Evolutionary conservation across 2,797 vertebrate species (phyloP), one percentile per base, ranked within the genome.

Genomic region (Molothrus ater): DNA sequence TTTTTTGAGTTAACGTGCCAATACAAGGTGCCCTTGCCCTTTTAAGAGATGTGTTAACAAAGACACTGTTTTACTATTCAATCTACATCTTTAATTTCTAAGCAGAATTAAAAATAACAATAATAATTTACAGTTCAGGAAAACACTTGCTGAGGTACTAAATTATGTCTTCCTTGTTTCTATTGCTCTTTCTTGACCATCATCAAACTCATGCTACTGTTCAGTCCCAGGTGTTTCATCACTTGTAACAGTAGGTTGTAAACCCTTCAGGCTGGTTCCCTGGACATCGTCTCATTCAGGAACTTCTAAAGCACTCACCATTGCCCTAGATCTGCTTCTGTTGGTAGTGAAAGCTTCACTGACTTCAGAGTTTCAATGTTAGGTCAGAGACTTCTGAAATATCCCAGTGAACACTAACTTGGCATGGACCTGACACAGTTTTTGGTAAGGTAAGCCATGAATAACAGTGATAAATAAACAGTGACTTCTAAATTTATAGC

Each of bases 21-120:
- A 29, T 32, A 61, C 6, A 81, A 53, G 14, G 12, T 71, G 8
- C 3, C 7, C 14, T 6, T 0, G 1, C 4, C 3, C 4, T 76
- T 90, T 73, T 48, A 74, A 61, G 38, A 31, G 3, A 32, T 18
- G 6, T 17, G 7, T 66, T 84, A 68, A 57, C 14, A 64, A 47
- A 29, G 28, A 54, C 6, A 6, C 3, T 56, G 7, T 42, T 89
- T 80, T 22, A 75, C 4, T 43, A 17, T 9, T 48, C 8, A 21
- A 11, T 72, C 19, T 42, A 20, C 14, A 25, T 40, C 16, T 80
- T 81, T 86, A 31, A 60, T 82, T 85, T 89, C 17, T 68, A 64
- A 83, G 13, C 7, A 59, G 13, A 50, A 78, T 45, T 72, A 59
- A 10, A 47, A 36, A 26, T 19, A 36, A 18, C 4, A 51, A 36